Percentiles rank a stretch among this genome's conserved stretches.
Conservation (phyloP, 2,888 invertebrate genomes). For the Unio delphinus region DNA sequence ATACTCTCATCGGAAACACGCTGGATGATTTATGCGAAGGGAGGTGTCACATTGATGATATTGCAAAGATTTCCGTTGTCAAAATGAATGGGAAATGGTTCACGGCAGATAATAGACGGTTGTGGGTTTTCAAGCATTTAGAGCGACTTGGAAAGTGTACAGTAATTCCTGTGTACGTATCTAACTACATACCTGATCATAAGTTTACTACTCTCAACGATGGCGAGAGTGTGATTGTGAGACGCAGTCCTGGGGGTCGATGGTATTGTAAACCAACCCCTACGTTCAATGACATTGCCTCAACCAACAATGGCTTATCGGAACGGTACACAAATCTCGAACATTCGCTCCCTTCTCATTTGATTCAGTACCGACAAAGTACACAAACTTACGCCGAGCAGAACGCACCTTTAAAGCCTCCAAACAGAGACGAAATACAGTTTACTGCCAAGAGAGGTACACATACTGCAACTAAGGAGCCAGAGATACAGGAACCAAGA, state of each 20-base stretch:
- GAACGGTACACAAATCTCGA: too few relatives aligned
- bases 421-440: too few relatives aligned
- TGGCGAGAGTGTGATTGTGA: not conserved
- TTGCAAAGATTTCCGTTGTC: not conserved
- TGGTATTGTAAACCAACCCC: not conserved
- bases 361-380: too few relatives aligned
- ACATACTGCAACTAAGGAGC: too few relatives aligned
- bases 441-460: too few relatives aligned
- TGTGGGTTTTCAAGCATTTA: conserved; percentile 3
- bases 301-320: too few relatives aligned
- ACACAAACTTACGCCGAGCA: too few relatives aligned
- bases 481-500: too few relatives aligned
- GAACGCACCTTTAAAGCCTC: too few relatives aligned
- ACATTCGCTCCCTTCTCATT: too few relatives aligned
- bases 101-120: conserved; percentile 4
- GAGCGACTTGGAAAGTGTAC: conserved; percentile 3
- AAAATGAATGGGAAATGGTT: not conserved
- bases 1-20: not conserved
- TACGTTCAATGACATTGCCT: too few relatives aligned
- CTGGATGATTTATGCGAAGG: conserved; percentile 4
- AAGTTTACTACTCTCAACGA: not conserved
- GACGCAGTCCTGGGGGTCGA: conserved; percentile 1
- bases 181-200: too few relatives aligned
- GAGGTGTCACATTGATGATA: not conserved
- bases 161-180: not conserved